Evolutionary conservation across 2,797 vertebrate species (phyloP), one percentile per base, ranked within the genome.

Genomic region (Arctocebus calabarensis): DNA sequence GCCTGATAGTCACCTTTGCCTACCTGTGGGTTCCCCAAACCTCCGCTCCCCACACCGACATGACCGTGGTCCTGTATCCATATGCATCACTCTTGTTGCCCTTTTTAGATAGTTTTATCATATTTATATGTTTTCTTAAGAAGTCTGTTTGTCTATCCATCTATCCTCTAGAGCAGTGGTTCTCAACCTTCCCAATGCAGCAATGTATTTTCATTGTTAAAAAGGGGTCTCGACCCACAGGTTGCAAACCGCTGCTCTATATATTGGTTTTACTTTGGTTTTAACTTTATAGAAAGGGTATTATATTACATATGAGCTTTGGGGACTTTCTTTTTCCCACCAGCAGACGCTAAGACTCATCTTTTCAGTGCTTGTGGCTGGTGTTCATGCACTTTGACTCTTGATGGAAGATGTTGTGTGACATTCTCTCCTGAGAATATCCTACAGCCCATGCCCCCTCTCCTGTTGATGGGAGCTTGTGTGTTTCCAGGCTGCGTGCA

Each of bases 261-360:
- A 20, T 83, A 2, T 59, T 71, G 37, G 27, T 66, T 77, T 88
- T 75, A 25, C 27, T 25, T 83, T 37, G 37, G 23, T 23, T 85
- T 91, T 89, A 84, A 55, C 45, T 85, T 73, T 82, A 81, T 75
- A 19, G 81, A 90, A 90, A 87, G 11, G 4, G 23, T 59, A 27
- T 86, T 86, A 66, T 32, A 14, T 22, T 40, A 3, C 37, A 29
- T 43, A 3, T 32, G 64, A 43, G 75, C 73, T 73, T 92, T 66
- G 29, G 73, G 13, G 10, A n/a, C 10, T 70, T 43, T 52, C 3
- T 25, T 34, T 84, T 90, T 61, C n/a, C n/a, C 78, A 9, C 34
- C 22, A 77, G 52, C 23, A 77, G 48, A 57, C 70, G 43, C 82
- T 73, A 16, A 61, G 37, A 32, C 19, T 66, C n/a, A 74, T 14